phyloP scores from a whole-genome alignment of 1,140 invertebrate species.

The Archivesica marissinica region DNA sequence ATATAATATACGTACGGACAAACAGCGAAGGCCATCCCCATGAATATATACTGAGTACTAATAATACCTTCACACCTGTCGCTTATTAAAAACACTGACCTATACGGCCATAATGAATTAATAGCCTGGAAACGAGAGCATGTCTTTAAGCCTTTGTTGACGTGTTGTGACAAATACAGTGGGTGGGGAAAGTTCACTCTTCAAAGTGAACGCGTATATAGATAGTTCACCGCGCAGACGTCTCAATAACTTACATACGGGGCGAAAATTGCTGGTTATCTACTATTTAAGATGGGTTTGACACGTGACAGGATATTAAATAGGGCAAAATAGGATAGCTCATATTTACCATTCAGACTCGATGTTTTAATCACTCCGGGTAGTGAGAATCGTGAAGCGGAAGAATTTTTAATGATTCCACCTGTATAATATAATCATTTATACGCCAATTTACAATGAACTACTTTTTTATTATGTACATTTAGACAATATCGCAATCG shows the following conservation, averaged over 20 bases:
- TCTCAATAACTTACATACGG: slow-evolving; percentile 41
- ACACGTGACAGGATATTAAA: slow-evolving; percentile 21
- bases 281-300: not conserved
- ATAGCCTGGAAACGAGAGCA: slow-evolving; percentile 22
- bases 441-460: too few species aligned
- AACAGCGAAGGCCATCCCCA: not conserved
- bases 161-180: slow-evolving; percentile 42
- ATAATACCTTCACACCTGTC: not conserved
- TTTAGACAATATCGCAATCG: too few species aligned
- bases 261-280: slow-evolving; percentile 23
- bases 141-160: slow-evolving; percentile 24
- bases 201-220: not conserved
- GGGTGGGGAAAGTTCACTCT: slow-evolving; percentile 60
- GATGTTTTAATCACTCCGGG: not conserved
- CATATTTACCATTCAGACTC: slow-evolving; percentile 1
- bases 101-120: slow-evolving; percentile 25
- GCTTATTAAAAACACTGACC: slow-evolving; percentile 31
- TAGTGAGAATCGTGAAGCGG: not conserved
- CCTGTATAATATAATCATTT: too few species aligned
- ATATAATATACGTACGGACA: not conserved
- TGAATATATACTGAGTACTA: not conserved
- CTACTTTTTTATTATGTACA: too few species aligned
- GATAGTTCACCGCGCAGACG: slow-evolving; percentile 29
- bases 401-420: not conserved
- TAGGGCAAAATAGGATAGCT: slow-evolving; percentile 30